Conservation (phyloP, 2,113 vertebrate species). For the Nibea coibor region DNA sequence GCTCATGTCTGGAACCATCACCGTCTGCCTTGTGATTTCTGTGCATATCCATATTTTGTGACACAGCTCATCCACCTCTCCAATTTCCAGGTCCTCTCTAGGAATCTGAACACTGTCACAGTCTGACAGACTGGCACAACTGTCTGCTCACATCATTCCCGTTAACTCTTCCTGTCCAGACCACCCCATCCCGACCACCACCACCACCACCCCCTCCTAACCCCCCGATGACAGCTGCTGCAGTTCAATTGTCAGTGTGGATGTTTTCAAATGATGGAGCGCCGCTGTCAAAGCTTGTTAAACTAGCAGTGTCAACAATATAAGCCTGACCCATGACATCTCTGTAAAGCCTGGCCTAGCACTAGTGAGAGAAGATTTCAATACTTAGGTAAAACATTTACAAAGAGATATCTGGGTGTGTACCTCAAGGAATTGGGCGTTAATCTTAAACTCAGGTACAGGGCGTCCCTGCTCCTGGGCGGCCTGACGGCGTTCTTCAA, state of each 20-base stretch:
- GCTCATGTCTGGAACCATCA: background rate
- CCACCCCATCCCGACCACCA: background rate
- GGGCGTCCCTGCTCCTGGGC: constrained; percentile 91
- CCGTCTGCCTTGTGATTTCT: background rate
- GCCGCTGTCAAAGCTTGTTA: constrained; percentile 36
- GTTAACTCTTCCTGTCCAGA: constrained; percentile 34
- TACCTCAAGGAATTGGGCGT: constrained; percentile 98
- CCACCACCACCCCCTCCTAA: constrained; percentile 13
- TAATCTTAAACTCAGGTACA: constrained; percentile 96
- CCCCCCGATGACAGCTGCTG: constrained; percentile 69
- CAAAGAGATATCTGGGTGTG: too few species aligned
- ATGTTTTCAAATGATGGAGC: constrained; percentile 47
- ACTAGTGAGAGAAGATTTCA: background rate
- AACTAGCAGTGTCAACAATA: constrained; percentile 43
- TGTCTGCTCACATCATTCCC: constrained; percentile 28
- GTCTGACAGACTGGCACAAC: constrained; percentile 45
- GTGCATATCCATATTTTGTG: background rate
- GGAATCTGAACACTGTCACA: constrained; percentile 31
- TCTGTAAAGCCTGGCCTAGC: background rate
- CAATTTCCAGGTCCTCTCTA: background rate
- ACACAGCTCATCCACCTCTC: background rate
- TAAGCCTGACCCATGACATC: constrained; percentile 46
- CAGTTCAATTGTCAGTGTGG: constrained; percentile 52
- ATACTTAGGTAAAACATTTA: background rate
- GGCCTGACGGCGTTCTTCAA: constrained; percentile 89